phyloP scores from a whole-genome alignment of 2,797 vertebrate species.

The Neopelma chrysocephalum region DNA sequence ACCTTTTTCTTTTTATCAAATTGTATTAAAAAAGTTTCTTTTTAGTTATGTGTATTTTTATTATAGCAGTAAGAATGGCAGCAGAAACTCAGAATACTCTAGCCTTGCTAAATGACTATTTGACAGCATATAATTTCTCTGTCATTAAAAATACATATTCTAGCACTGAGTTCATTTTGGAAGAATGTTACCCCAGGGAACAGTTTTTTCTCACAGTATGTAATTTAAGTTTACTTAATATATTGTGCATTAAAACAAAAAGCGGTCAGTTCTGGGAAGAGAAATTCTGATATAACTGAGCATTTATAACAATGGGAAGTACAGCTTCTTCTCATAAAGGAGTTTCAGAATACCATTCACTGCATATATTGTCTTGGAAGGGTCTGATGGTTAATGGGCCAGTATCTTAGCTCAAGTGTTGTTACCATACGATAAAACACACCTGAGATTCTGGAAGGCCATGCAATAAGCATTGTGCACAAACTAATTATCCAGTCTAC shows the following conservation, averaged over 20 bases:
- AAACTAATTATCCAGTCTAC: neutral
- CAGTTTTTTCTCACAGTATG: neutral
- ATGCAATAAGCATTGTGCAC: neutral
- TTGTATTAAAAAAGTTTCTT: neutral
- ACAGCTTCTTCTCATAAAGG: neutral
- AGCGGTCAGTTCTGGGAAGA: neutral
- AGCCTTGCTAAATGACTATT: constrained; percentile 34
- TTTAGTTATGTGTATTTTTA: neutral
- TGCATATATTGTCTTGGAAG: neutral
- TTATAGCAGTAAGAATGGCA: neutral
- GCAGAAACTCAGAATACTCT: constrained; percentile 24
- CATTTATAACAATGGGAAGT: neutral
- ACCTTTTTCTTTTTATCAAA: neutral
- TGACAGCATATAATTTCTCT: constrained; percentile 64
- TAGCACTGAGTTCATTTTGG: constrained; percentile 21
- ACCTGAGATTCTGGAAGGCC: neutral
- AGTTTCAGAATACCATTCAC: neutral
- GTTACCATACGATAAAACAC: neutral
- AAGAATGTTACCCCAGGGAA: constrained; percentile 38
- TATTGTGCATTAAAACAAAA: neutral
- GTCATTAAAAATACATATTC: constrained; percentile 62
- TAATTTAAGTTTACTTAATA: constrained; percentile 21
- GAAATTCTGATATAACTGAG: neutral
- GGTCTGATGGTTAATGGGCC: neutral
- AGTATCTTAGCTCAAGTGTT: neutral